Evolutionary conservation across 2,797 vertebrate genomes (phyloP).

Genomic region (Hypotaenidia okinawae): DNA sequence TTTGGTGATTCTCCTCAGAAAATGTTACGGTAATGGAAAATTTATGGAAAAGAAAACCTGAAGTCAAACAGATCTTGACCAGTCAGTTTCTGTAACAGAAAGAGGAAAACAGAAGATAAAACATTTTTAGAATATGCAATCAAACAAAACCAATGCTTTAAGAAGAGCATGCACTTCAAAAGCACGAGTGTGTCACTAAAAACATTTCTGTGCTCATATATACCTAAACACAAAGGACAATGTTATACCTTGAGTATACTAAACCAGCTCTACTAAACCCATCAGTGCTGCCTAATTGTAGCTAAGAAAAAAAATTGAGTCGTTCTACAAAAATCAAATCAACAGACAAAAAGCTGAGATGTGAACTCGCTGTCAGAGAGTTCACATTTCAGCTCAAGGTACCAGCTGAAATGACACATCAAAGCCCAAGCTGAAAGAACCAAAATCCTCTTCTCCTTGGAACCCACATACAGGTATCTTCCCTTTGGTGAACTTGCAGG

Average conservation of each 20-base stretch:
- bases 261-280: neutral
- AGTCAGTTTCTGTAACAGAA: slow-evolving; percentile 22
- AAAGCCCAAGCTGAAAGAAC: neutral
- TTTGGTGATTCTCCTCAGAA: neutral
- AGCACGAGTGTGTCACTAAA: neutral
- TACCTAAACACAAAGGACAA: neutral
- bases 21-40: neutral
- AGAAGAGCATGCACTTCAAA: neutral
- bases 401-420: neutral
- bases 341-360: neutral
- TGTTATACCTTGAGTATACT: neutral
- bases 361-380: neutral
- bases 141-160: neutral
- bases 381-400: neutral
- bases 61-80: neutral
- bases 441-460: neutral
- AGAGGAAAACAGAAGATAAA: slow-evolving; percentile 41
- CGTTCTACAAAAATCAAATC: neutral
- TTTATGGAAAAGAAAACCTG: neutral
- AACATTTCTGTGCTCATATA: neutral
- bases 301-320: neutral
- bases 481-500: neutral
- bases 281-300: neutral
- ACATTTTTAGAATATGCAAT: neutral
- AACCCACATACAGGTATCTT: neutral